A percentile compares a stretch with the other conserved stretches of the same genome.
phyloP scores from a whole-genome alignment of 2,797 vertebrate species.

The Anomalospiza imberbis region DNA sequence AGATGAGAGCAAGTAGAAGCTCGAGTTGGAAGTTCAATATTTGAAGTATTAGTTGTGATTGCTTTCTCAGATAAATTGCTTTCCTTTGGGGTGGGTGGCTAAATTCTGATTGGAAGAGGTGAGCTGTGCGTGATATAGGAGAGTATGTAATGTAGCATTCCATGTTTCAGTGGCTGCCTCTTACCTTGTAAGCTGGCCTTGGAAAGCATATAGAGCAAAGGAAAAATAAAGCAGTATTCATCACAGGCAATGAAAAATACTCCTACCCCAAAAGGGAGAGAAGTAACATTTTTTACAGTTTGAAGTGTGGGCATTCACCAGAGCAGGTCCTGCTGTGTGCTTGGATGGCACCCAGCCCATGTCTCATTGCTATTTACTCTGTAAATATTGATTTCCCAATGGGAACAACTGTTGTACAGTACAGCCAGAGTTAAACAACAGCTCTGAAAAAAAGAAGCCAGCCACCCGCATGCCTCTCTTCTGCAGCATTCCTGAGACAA shows the following conservation, averaged over 20 bases:
- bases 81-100: background rate
- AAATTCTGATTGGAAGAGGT: background rate
- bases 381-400: slow-evolving; percentile 32
- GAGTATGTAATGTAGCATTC: background rate
- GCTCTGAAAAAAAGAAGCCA: background rate
- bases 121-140: background rate
- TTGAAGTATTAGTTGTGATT: background rate
- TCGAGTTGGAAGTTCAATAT: background rate
- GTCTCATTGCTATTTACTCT: background rate
- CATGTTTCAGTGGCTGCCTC: background rate
- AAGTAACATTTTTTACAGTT: background rate
- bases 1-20: background rate
- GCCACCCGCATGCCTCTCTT: background rate
- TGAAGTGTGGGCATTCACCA: background rate
- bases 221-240: background rate
- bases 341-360: slow-evolving; percentile 4
- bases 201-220: background rate
- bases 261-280: background rate
- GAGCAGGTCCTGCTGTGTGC: background rate
- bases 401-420: slow-evolving; percentile 13
- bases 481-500: slow-evolving; percentile 55
- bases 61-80: background rate
- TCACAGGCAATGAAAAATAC: background rate
- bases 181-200: background rate
- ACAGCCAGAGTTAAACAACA: slow-evolving; percentile 51